These are phyloP conservation scores for Nycticryphes semicollaris DNA, from an alignment of 2,113 vertebrate species.

Conservation along the genomic window DNA sequence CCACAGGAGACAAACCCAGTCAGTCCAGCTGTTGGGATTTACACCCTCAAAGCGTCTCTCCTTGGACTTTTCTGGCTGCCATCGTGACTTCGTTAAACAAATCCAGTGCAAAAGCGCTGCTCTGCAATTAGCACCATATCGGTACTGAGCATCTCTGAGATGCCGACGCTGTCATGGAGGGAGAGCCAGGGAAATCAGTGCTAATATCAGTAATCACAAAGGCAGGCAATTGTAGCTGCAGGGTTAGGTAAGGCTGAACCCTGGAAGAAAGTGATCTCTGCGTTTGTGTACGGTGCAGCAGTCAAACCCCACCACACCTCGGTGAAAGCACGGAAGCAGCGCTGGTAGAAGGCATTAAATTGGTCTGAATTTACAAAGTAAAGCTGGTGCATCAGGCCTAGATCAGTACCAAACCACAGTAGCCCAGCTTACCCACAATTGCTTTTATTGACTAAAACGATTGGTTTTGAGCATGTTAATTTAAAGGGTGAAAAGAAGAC, in stretches of 20 bases:
- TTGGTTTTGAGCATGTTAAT: neutral
- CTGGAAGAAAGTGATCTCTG: neutral
- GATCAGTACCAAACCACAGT: neutral
- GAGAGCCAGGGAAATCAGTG: neutral
- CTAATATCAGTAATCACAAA: neutral
- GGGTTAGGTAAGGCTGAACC: rapidly evolving
- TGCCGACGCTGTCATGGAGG: neutral
- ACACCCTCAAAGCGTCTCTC: neutral
- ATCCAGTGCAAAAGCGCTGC: neutral
- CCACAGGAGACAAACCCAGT: neutral
- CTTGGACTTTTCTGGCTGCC: neutral
- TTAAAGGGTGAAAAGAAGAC: neutral
- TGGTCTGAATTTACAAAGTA: neutral
- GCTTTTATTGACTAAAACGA: neutral
- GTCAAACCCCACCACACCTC: neutral
- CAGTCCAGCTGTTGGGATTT: neutral
- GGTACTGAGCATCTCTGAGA: neutral
- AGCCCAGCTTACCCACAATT: neutral
- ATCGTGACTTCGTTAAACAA: neutral
- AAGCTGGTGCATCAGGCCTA: neutral
- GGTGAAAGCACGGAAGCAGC: neutral
- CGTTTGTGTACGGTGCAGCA: neutral
- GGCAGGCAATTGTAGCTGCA: neutral
- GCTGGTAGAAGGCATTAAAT: neutral
- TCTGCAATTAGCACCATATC: neutral